A percentile compares a stretch with the other conserved stretches of the same genome.
Conservation (phyloP, 2,888 invertebrate genomes). For the Sepioteuthis lessoniana region DNA sequence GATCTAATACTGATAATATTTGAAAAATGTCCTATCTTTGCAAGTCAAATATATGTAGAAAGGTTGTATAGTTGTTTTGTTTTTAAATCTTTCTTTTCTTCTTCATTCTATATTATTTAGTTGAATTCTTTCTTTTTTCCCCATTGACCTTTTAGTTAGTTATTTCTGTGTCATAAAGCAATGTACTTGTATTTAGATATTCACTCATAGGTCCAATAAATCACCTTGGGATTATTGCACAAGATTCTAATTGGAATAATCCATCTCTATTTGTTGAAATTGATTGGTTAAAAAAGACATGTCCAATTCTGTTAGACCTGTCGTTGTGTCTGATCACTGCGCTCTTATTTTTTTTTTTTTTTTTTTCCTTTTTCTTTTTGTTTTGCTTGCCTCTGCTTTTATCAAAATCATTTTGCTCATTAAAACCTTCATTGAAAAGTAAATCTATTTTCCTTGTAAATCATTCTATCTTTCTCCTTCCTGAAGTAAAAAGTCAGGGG, state of each 20-base stretch:
- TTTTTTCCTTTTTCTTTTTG: not conserved
- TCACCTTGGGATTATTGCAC: not conserved
- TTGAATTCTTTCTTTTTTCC: not conserved
- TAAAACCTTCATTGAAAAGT: not conserved
- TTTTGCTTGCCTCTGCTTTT: not conserved
- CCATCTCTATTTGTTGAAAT: not conserved
- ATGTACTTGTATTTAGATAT: not conserved
- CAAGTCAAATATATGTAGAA: not conserved
- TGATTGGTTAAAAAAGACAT: slow-evolving; percentile 25
- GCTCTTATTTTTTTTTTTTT: not conserved
- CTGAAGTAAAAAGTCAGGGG: slow-evolving; percentile 9
- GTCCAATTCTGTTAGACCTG: not conserved
- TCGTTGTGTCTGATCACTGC: not conserved
- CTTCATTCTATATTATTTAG: not conserved
- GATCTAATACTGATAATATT: not conserved
- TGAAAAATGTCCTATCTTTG: not conserved
- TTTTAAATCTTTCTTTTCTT: not conserved
- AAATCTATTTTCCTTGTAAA: not conserved
- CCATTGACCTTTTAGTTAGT: not conserved
- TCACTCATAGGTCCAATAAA: not conserved
- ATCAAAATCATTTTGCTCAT: not conserved
- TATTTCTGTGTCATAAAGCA: not conserved
- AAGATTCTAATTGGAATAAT: slow-evolving; percentile 20
- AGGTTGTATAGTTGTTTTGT: not conserved
- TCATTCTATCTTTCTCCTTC: not conserved